phyloP scores from a whole-genome alignment of 2,797 vertebrate species.

The Periophthalmus magnuspinnatus region DNA sequence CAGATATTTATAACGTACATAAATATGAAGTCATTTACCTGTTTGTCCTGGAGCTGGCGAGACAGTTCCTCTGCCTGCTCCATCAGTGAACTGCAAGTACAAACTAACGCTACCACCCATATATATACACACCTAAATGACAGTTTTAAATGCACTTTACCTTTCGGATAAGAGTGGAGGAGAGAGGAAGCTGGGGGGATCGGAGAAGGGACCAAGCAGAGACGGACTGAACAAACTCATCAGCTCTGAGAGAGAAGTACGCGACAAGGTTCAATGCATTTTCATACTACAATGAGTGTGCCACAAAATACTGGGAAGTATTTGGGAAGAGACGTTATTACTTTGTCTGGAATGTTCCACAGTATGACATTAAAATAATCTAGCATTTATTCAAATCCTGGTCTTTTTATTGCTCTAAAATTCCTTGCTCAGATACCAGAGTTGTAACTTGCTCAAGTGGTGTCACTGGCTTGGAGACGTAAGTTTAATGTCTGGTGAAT shows the following conservation, averaged over 20 bases:
- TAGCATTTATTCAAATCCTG: no score
- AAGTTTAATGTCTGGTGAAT: no score
- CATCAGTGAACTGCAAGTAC: slow-evolving; percentile 48
- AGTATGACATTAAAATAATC: no score
- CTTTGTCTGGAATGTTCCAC: no score
- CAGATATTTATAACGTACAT: no score
- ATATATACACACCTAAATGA: neutral
- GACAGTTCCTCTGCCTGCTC: slow-evolving; percentile 59
- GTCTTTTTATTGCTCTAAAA: no score
- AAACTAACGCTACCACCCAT: neutral
- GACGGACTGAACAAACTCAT: slow-evolving; percentile 64
- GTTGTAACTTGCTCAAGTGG: no score
- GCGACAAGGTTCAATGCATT: neutral
- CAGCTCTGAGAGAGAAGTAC: slow-evolving; percentile 62
- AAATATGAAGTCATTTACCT: slow-evolving; percentile 42
- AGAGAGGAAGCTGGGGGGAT: slow-evolving; percentile 1
- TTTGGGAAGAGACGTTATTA: no score
- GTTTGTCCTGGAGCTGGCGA: slow-evolving; percentile 36
- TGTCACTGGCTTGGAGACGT: no score
- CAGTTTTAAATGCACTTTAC: slow-evolving; percentile 31
- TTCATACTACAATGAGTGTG: no score
- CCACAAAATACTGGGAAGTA: no score
- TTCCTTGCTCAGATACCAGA: no score
- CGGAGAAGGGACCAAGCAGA: slow-evolving; percentile 35
- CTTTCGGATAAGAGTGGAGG: slow-evolving; percentile 22